Conservation (phyloP, 2,888 invertebrate species). For the Dryomyza anilis region DNA sequence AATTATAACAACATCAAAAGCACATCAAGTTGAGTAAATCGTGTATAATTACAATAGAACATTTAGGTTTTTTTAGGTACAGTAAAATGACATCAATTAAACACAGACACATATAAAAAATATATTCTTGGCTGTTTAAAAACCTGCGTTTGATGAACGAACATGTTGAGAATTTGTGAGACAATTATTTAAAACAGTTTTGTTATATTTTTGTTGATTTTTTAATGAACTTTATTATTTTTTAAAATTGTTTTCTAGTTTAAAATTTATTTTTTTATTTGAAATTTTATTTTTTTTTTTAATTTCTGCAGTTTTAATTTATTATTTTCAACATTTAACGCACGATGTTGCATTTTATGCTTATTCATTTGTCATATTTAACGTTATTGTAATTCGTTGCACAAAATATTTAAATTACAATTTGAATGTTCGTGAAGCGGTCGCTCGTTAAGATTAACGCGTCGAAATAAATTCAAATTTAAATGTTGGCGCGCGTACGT, state of each 20-base stretch:
- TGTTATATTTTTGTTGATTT: too few relatives aligned
- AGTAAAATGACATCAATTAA: background rate
- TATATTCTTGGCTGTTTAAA: slow-evolving; percentile 4
- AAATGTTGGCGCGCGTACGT: slow-evolving; percentile 12
- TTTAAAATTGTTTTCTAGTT: too few relatives aligned
- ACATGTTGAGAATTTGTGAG: background rate
- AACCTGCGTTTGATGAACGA: slow-evolving; percentile 6
- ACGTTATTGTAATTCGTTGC: background rate
- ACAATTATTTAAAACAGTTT: too few relatives aligned
- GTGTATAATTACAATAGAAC: too few relatives aligned
- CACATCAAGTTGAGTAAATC: slow-evolving; percentile 4
- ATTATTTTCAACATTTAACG: background rate
- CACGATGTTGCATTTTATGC: background rate
- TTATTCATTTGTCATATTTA: background rate
- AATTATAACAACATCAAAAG: slow-evolving; percentile 23
- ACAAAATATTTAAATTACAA: background rate
- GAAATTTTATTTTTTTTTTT: background rate
- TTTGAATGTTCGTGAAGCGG: background rate
- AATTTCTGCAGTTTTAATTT: background rate
- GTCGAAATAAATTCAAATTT: slow-evolving; percentile 8
- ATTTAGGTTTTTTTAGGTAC: background rate
- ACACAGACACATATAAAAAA: slow-evolving; percentile 4
- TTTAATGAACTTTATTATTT: too few relatives aligned
- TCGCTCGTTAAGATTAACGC: background rate
- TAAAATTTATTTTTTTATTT: too few relatives aligned